Base-by-base conservation (phyloP, 2,797 vertebrate species). In the Epinephelus malabaricus region DNA sequence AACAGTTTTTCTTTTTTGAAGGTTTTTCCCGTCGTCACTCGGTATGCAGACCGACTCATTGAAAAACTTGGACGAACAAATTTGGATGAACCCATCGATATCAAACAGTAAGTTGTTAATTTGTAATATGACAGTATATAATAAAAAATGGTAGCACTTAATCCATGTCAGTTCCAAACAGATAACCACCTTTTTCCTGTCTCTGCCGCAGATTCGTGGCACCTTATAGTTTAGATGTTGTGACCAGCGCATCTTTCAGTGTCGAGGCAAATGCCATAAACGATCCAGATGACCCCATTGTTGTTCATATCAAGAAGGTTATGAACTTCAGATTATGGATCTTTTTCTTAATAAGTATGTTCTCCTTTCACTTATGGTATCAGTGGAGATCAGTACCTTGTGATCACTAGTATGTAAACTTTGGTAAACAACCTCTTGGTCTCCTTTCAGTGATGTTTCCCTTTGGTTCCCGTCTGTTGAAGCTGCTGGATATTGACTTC, bases 191-290 rank as follows among this genome's bases (percentile, higher is more conserved):
- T 25, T 1, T 69, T 0, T 0, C 56, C 7, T 70, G 14, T 25
- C 53, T 69, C 13, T 83, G 27, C 68, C 19, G 17, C 55, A 98
- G 97, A 0, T 69, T 95, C 27, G 38, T 97, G 47, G 96, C 85
- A 18, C 89, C 95, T 0, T 97, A 96, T 87, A 94, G 95, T 86
- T 91, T 98, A 92, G 96, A 98, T 0, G 92, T 94, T 0, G 85
- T 97, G 71, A 93, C 96, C 78, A 97, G 97, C 60, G 92, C 95
- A 1, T 96, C 96, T 0, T 97, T 97, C 1, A 93, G 97, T 8
- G 91, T 97, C n/a, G 94, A 97, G 51, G 82, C 94, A 0, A 91
- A 97, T 84, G 95, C 97, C 58, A 93, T 96, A 69, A 96, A 94
- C 91, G 95, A 96, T 46, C 92, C 95, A 8, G 77, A 96, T 0